phyloP scores from a whole-genome alignment of 1,140 invertebrate species.

The Nephotettix cincticeps region DNA sequence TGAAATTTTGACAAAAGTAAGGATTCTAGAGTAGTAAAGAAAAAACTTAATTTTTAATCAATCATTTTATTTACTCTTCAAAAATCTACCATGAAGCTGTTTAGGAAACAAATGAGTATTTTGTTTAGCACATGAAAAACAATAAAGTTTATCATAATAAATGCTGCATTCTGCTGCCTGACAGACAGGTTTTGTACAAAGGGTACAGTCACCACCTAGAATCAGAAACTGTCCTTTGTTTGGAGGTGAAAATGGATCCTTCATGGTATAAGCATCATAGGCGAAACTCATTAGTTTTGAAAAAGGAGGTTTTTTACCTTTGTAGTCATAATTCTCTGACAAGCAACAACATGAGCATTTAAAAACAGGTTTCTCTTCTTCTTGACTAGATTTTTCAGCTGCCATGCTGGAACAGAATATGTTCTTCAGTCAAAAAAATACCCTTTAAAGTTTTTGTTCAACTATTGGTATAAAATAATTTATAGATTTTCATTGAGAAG shows the following conservation, averaged over 20 bases:
- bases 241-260: slow-evolving; percentile 75
- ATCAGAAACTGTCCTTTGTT: slow-evolving; percentile 67
- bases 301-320: slow-evolving; percentile 68
- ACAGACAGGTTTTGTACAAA: slow-evolving; percentile 69
- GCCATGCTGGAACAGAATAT: too few relatives aligned
- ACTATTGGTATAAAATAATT: too few relatives aligned
- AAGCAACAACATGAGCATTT: slow-evolving; percentile 63
- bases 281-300: slow-evolving; percentile 57
- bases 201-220: slow-evolving; percentile 69
- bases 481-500: too few relatives aligned
- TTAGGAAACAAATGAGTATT: slow-evolving; percentile 63
- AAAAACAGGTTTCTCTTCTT: slow-evolving; percentile 51
- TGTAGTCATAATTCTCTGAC: slow-evolving; percentile 69
- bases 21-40: too few relatives aligned
- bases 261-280: slow-evolving; percentile 75
- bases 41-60: too few relatives aligned
- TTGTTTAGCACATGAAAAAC: slow-evolving; percentile 62
- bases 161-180: slow-evolving; percentile 72
- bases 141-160: slow-evolving; percentile 73
- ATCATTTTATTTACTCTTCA: slow-evolving; percentile 35
- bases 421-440: too few relatives aligned
- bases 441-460: too few relatives aligned
- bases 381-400: neutral
- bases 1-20: too few relatives aligned
- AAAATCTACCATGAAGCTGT: slow-evolving; percentile 55